phyloP scores from a whole-genome alignment of 2,888 invertebrate genomes.

The Ophion ventricosus region DNA sequence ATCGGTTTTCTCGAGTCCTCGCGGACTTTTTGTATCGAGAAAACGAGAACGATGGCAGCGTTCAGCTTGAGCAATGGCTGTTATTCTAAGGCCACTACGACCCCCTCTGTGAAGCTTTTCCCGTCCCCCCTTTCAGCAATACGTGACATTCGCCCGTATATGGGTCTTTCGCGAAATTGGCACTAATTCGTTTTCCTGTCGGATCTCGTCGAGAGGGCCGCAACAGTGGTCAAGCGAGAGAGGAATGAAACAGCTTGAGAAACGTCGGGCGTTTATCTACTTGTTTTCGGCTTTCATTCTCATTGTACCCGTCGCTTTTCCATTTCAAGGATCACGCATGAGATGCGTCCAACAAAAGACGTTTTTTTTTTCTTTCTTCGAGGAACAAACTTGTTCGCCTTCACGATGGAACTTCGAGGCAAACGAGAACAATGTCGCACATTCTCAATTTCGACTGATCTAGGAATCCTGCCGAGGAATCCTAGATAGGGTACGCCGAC shows the following conservation, averaged over 20 bases:
- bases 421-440: background rate
- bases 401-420: background rate
- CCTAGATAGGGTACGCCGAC: too few relatives aligned
- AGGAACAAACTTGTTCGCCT: background rate
- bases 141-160: slow-evolving; percentile 62
- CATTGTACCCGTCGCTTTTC: slow-evolving; percentile 2
- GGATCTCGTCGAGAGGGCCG: slow-evolving; percentile 55
- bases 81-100: slow-evolving; percentile 74
- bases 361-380: background rate
- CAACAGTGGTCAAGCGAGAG: slow-evolving; percentile 32
- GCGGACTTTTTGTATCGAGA: slow-evolving; percentile 66
- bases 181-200: slow-evolving; percentile 73
- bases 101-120: slow-evolving; percentile 27
- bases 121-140: slow-evolving; percentile 20
- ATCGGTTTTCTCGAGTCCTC: slow-evolving; percentile 67
- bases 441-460: too few relatives aligned
- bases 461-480: too few relatives aligned
- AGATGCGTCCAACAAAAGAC: slow-evolving; percentile 16
- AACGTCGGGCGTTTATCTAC: slow-evolving; percentile 57
- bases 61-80: slow-evolving; percentile 75
- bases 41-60: slow-evolving; percentile 61
- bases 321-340: slow-evolving; percentile 18
- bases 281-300: slow-evolving; percentile 42
- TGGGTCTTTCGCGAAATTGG: slow-evolving; percentile 70
- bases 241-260: slow-evolving; percentile 56